Percentiles rank a stretch among this genome's conserved stretches.
Conservation (phyloP, 2,113 vertebrate genomes). For the western clawed frog (Xenopus tropicalis) region DNA sequence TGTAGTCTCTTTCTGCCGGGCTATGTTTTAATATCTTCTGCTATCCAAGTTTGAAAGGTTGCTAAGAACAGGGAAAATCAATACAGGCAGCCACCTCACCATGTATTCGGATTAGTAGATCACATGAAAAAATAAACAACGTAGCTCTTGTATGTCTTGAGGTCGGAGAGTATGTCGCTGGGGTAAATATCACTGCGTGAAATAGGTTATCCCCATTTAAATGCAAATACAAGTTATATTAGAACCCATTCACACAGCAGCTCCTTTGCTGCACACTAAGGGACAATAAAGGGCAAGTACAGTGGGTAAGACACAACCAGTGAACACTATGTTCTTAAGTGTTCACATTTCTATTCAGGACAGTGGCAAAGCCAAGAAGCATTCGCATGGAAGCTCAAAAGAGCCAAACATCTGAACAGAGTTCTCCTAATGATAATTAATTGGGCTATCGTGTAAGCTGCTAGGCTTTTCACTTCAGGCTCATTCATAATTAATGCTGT, state of each 20-base stretch:
- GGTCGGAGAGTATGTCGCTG: neutral
- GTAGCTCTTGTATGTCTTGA: neutral
- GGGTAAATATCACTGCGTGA: neutral
- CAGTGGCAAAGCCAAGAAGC: too few relatives aligned
- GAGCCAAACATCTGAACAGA: too few relatives aligned
- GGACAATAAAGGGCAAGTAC: too few relatives aligned
- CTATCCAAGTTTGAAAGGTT: neutral
- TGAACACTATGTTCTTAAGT: too few relatives aligned
- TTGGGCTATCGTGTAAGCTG: too few relatives aligned
- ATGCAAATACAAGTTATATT: constrained; percentile 2
- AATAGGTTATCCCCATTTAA: neutral
- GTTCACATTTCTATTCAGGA: too few relatives aligned
- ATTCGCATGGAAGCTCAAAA: too few relatives aligned
- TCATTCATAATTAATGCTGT: too few relatives aligned
- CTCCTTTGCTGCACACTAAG: too few relatives aligned
- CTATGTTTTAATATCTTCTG: neutral
- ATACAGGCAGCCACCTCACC: neutral
- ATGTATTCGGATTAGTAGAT: neutral
- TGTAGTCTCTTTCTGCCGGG: neutral
- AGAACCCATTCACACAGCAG: neutral
- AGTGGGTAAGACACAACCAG: too few relatives aligned
- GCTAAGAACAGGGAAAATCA: neutral
- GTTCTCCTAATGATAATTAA: too few relatives aligned
- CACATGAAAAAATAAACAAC: neutral
- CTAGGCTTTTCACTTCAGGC: too few relatives aligned